Evolutionary conservation across 2,797 vertebrate species (phyloP), one percentile per base, ranked within the genome.

Genomic region (Sebastes trivittatus): DNA sequence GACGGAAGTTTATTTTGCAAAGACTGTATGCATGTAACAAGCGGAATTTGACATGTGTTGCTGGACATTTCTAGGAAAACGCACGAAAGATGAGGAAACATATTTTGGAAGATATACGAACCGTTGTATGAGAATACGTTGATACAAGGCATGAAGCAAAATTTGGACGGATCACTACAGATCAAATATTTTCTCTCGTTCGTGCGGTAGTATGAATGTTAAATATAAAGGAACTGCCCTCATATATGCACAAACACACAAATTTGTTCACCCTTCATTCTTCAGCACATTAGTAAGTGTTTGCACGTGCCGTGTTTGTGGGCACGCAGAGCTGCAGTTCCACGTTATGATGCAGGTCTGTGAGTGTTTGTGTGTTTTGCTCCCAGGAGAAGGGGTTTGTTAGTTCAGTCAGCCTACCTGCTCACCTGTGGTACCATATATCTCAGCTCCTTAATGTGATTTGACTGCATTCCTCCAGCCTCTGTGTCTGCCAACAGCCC

Each of bases 401-500:
- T 84, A 66, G 80, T 74, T 87, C 82, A 87, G 75, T 86, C 77
- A 68, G 88, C 61, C 79, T 81, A 81, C 77, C 82, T 69, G 64
- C 83, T 92, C 90, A 92, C 87, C 89, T 89, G 88, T 89, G 89
- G 46, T 86, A 68, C 80, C 87, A 87, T 89, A 90, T 81, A 93
- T 92, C 88, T 90, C 82, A 54, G 82, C 82, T 83, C 86, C 84
- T 88, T 95, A 93, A 95, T 94, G 84, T 89, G 89, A 90, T 93
- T 92, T 90, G 92, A 94, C 92, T 92, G 85, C 83, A 64, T 88
- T 92, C 71, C 84, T 91, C 60, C 80, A 84, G 86, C 88, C 76
- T 77, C 84, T 52, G 78, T 87, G 80, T 83, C 80, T 86, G 82
- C 89, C 91, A 85, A 72, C 87, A 86, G 79, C 81, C 81, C 75